phyloP scores from a whole-genome alignment of 2,888 invertebrate genomes.

The Tiphia femorata region DNA sequence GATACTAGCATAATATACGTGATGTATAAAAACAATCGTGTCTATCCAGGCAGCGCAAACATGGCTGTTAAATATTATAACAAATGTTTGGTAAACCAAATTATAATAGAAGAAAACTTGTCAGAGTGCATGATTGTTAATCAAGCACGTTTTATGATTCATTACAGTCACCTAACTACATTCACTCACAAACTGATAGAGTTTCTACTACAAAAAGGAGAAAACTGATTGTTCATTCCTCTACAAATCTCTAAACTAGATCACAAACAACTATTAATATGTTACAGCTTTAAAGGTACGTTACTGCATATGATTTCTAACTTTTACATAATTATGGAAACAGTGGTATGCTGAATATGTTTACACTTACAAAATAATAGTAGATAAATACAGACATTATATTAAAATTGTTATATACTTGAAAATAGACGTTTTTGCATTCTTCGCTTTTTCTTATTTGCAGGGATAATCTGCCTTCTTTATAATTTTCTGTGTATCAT shows the following conservation, averaged over 20 bases:
- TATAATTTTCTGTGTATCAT: too few relatives aligned
- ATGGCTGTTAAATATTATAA: too few relatives aligned
- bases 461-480: too few relatives aligned
- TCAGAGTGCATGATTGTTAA: too few relatives aligned
- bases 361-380: constrained; percentile 3
- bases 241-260: constrained; percentile 40
- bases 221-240: constrained; percentile 17
- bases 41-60: too few relatives aligned
- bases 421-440: too few relatives aligned
- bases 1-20: too few relatives aligned
- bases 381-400: neutral
- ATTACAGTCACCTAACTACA: neutral
- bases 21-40: too few relatives aligned
- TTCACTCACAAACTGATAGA: neutral
- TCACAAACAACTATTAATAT: constrained; percentile 45
- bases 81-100: too few relatives aligned
- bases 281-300: constrained; percentile 32
- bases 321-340: constrained; percentile 9
- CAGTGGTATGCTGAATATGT: neutral
- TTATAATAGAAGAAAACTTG: too few relatives aligned
- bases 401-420: neutral
- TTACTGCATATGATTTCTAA: constrained; percentile 9
- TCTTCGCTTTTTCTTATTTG: too few relatives aligned
- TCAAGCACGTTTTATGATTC: too few relatives aligned
- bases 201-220: neutral